Percentiles rank a stretch among this genome's conserved stretches.
These are phyloP conservation scores for Caenorhabditis becei DNA, from an alignment of 2,888 invertebrate species.

Conservation along the genomic window DNA sequence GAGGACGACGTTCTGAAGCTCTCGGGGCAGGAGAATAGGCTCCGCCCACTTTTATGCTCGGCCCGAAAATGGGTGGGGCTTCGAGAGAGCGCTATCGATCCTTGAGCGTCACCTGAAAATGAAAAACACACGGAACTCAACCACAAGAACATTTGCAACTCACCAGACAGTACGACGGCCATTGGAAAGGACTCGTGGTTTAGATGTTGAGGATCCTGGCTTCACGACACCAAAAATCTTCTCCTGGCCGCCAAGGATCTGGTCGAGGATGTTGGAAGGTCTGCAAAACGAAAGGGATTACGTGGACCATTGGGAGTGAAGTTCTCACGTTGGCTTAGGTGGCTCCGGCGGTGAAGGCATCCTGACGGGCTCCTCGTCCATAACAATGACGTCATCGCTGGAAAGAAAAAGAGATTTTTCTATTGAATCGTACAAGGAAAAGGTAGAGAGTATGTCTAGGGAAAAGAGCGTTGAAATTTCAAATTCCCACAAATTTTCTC, in stretches of 20 bases:
- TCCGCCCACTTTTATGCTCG: not conserved
- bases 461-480: too few species aligned
- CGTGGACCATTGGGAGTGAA: not conserved
- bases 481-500: too few species aligned
- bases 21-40: not conserved
- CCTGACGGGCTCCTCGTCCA: slow-evolving; percentile 8
- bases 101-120: not conserved
- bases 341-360: slow-evolving; percentile 7
- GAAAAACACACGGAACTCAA: not conserved
- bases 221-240: slow-evolving; percentile 19
- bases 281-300: not conserved
- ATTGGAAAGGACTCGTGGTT: not conserved
- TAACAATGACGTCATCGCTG: slow-evolving; percentile 35
- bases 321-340: slow-evolving; percentile 33
- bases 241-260: slow-evolving; percentile 23
- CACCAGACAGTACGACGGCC: slow-evolving; percentile 19
- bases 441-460: too few species aligned
- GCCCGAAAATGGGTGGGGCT: not conserved
- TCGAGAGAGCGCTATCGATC: not conserved
- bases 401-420: not conserved
- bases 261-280: slow-evolving; percentile 29
- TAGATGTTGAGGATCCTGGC: not conserved
- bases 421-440: not conserved
- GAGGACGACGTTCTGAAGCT: slow-evolving; percentile 7
- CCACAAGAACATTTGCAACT: not conserved